Base-by-base conservation (phyloP, 2,113 vertebrate species). In the Corythoichthys haematopterus region DNA sequence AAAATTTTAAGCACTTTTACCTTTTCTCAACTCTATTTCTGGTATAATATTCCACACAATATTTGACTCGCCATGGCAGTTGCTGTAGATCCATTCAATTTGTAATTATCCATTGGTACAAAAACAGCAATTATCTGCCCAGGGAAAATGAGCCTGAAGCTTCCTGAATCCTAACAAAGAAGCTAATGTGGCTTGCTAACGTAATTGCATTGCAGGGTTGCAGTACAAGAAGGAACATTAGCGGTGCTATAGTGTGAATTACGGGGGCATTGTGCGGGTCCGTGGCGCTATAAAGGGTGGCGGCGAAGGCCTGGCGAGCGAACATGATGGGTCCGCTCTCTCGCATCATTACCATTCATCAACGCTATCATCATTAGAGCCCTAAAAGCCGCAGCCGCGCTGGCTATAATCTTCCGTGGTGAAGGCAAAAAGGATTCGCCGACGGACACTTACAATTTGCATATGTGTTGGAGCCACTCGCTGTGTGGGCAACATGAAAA, bases 321-420 rank as follows among this genome's bases (percentile, higher is more conserved):
- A 55, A 55, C 63, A 55, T n/a, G 28, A 70, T 76, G 71, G 69
- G 43, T 51, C 66, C 38, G 58, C 64, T 66, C 43, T 69, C n/a
- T 69, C 62, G 62, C 15, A 66, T 77, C 72, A 70, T 81, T 80
- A 69, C 64, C 70, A 59, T 81, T 78, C 78, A 81, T 70, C 63
- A 70, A 4, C 12, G 63, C 47, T 47, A 64, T 80, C 76, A 78
- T 69, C 67, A 68, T 60, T 43, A 62, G 58, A 76, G 79, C 45
- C 71, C 40, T 74, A 76, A 75, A 69, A 64, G 36, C 33, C 2
- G 48, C 50, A 51, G 46, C 64, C 62, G 79, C 10, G 2, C 59
- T 61, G 16, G 10, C 59, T 45, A 5, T 61, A 61, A 61, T 61
- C 59, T 45, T 61, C 28, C 53, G 13, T 11, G 33, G 53, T 11